Evolutionary conservation across 2,113 vertebrate species (phyloP).

Genomic region (Crypturellus undulatus): DNA sequence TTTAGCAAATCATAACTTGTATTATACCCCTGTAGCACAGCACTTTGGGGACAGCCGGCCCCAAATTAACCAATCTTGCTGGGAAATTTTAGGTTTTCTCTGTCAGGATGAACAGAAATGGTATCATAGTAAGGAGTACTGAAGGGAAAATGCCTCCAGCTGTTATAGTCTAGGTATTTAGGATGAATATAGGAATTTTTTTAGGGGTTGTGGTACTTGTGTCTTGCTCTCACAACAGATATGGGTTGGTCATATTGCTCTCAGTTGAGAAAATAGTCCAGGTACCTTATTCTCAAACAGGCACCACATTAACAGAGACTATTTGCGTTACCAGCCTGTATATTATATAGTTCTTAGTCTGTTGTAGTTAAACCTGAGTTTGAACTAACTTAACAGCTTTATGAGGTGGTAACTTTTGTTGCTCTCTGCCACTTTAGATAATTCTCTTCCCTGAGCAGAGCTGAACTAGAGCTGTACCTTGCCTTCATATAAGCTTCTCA

Average conservation of each 20-base stretch:
- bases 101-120: not conserved
- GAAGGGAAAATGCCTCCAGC: not conserved
- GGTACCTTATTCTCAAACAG: not conserved
- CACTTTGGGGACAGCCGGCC: not conserved
- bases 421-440: not conserved
- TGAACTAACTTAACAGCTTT: not conserved
- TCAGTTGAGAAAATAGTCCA: not conserved
- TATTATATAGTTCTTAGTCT: not conserved
- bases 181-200: not conserved
- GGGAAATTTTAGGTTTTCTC: not conserved
- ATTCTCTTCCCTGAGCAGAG: not conserved
- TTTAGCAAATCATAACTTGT: not conserved
- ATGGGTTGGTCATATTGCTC: not conserved
- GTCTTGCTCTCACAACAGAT: not conserved
- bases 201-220: not conserved
- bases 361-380: not conserved
- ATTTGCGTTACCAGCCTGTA: not conserved
- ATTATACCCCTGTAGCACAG: not conserved
- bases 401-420: not conserved
- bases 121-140: not conserved
- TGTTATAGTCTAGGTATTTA: accelerated
- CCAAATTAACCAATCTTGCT: not conserved
- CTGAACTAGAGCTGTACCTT: not conserved
- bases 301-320: not conserved
- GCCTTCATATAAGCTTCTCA: not conserved